A percentile compares a stretch with the other conserved stretches of the same genome.
phyloP scores from a whole-genome alignment of 2,888 invertebrate genomes.

The Megaustenia siamemsis region DNA sequence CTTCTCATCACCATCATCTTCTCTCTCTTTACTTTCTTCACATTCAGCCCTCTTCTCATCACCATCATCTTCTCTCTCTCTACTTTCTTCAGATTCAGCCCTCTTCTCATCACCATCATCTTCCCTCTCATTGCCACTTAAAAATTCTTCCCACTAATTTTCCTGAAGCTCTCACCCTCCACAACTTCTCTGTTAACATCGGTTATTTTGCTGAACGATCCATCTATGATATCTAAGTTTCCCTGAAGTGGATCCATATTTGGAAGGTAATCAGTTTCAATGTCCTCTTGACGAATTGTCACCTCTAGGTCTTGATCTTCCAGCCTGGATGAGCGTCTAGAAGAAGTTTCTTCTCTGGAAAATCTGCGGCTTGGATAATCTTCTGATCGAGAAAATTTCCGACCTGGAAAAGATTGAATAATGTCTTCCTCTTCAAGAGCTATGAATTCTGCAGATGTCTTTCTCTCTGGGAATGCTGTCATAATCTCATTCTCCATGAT shows the following conservation, averaged over 20 bases:
- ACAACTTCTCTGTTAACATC: conserved; percentile 69
- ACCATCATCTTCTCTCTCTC: neutral
- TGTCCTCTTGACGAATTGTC: conserved; percentile 35
- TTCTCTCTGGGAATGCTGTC: conserved; percentile 47
- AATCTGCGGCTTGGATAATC: conserved; percentile 50
- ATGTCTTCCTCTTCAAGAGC: conserved; percentile 26
- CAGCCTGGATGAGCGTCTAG: conserved; percentile 40
- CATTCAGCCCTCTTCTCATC: neutral
- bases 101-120: neutral
- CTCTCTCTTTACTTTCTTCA: no score
- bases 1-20: no score
- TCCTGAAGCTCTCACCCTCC: conserved; percentile 70
- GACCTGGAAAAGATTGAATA: conserved; percentile 42
- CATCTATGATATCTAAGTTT: conserved; percentile 65
- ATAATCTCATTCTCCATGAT: conserved; percentile 48
- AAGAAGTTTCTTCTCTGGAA: conserved; percentile 47
- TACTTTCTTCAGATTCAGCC: neutral
- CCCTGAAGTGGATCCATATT: conserved; percentile 73
- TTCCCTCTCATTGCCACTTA: neutral
- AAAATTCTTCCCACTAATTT: conserved; percentile 62
- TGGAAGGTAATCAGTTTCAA: conserved; percentile 75
- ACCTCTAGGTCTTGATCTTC: conserved; percentile 31
- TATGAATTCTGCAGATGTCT: conserved; percentile 10
- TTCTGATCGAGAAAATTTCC: conserved; percentile 53
- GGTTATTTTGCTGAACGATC: conserved; percentile 61